Base-by-base conservation (phyloP, 2,113 vertebrate genomes). In the Pituophis catenifer region DNA sequence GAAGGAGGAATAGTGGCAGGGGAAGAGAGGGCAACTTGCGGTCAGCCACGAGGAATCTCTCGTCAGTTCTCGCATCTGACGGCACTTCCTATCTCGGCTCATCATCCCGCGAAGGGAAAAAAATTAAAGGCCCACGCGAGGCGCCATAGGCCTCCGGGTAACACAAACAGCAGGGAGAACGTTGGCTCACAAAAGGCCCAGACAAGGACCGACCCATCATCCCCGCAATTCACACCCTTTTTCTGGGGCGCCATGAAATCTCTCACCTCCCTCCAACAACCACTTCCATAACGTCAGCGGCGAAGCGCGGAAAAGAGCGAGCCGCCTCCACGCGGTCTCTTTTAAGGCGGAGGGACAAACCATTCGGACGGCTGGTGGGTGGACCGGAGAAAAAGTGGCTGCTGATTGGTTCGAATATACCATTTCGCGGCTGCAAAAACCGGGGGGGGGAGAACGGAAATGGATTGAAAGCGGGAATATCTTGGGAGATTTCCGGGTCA, bases 211-310 rank as follows among this genome's bases (percentile, higher is more conserved):
- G 33, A 81, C 17, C 70, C 15, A 7, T 21, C n/a, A 81, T 7
- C 70, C 70, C 17, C 17, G 17, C 70, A 81, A 21, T 17, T 21
- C 70, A 38, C 33, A 81, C 17, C 33, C 70, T 38, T 81, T 81
- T 38, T 81, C 33, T 38, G 33, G 17, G n/a, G 70, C 70, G 19
- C 15, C 33, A 38, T 81, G 33, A 38, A 81, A 81, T 21, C 17
- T 38, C 70, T 21, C 33, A 81, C 70, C 70, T 81, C 3, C n/a
- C 3, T 38, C 70, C 6, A 0, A 38, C 15, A 8, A 17, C 5
- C 1, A 3, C 0, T 1, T 1, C 1, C 0, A 9, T 53, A 2
- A 0, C n/a, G 1, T 0, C 29, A 0, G 2, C 6, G 2, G 15
- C n/a, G n/a, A 75, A 2, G 4, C 1, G 11, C 38, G 48, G 9